Evolutionary conservation across 64 coral and sea anemone species (phyloP).

Genomic region (Cladopsammia gracilis): DNA sequence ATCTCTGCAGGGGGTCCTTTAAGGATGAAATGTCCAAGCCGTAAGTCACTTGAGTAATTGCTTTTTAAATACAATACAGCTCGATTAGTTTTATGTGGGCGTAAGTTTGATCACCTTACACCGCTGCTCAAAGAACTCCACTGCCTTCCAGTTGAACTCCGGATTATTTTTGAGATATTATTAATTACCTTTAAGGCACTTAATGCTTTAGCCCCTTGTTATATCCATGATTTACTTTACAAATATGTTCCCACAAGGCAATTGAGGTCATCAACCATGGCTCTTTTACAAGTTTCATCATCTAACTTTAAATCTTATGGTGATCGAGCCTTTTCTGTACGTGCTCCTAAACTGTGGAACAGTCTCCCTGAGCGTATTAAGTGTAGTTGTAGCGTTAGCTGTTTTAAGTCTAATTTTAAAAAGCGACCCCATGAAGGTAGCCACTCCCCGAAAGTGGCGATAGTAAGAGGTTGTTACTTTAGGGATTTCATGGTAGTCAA

Average conservation of each 20-base stretch:
- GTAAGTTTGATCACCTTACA: neutral
- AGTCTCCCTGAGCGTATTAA: neutral
- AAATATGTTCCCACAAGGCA: neutral
- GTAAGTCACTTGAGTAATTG: no score
- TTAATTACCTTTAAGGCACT: slow-evolving; percentile 23
- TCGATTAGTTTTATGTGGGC: neutral
- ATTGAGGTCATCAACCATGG: neutral
- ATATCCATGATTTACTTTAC: neutral
- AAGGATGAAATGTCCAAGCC: no score
- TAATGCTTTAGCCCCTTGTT: slow-evolving; percentile 12
- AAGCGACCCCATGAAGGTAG: no score
- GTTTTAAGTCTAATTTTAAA: neutral
- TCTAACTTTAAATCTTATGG: slow-evolving; percentile 27
- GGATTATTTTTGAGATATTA: neutral
- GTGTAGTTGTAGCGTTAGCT: neutral
- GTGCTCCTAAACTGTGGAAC: slow-evolving; percentile 2
- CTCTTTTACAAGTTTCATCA: neutral
- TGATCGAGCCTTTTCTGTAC: slow-evolving; percentile 11
- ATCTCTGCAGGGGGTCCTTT: no score
- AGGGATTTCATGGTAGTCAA: no score
- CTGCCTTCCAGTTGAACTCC: slow-evolving; percentile 4
- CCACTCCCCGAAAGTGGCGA: no score
- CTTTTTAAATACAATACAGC: neutral
- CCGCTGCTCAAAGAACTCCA: neutral
- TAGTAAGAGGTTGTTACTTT: no score